Percentiles rank a stretch among this genome's conserved stretches.
phyloP scores from a whole-genome alignment of 2,797 vertebrate species.

The Saguinus oedipus region DNA sequence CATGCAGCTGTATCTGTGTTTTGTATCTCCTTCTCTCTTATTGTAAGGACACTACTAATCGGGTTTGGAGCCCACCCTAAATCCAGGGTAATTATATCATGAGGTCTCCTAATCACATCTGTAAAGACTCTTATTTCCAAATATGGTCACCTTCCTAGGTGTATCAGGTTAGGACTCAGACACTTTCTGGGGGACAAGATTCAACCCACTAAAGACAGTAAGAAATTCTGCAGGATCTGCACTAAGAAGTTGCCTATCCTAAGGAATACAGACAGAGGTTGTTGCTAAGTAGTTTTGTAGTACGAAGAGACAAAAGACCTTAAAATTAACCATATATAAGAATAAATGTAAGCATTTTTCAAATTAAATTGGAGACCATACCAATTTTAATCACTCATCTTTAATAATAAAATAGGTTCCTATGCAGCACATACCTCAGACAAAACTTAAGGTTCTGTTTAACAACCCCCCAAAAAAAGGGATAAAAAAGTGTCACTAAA shows the following conservation, averaged over 20 bases:
- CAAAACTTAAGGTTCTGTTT: conserved; percentile 77
- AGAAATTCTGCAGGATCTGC: neutral
- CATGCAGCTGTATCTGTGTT: neutral
- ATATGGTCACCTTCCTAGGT: neutral
- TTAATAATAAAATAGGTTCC: conserved; percentile 86
- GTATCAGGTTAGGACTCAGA: neutral
- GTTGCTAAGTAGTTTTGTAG: neutral
- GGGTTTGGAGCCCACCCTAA: neutral
- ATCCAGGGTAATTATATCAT: neutral
- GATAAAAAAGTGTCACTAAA: conserved; percentile 80
- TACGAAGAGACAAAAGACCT: neutral
- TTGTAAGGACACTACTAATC: neutral
- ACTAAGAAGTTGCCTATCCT: neutral
- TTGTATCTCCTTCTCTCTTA: neutral
- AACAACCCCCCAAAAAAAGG: conserved; percentile 81
- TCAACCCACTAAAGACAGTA: neutral
- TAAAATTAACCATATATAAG: conserved; percentile 2
- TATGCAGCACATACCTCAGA: conserved; percentile 79
- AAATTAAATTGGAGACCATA: conserved; percentile 45
- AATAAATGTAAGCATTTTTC: conserved; percentile 23
- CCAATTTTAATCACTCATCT: conserved; percentile 74
- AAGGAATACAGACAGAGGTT: neutral
- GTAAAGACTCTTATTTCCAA: neutral
- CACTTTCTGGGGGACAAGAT: neutral
- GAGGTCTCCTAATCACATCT: neutral